phyloP scores from a whole-genome alignment of 2,888 invertebrate species.

The Chymomyza procnemis region DNA sequence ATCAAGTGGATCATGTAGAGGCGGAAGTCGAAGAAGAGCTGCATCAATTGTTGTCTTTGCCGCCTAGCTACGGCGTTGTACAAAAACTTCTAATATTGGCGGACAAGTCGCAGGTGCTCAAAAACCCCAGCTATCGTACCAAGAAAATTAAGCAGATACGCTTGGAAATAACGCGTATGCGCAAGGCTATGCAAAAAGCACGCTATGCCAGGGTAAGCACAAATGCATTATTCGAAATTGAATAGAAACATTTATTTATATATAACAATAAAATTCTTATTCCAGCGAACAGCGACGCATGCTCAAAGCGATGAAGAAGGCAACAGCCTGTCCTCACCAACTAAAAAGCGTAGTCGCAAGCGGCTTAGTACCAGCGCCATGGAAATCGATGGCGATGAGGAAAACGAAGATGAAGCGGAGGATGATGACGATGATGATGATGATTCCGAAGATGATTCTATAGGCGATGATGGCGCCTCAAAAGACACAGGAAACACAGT shows the following conservation, averaged over 20 bases:
- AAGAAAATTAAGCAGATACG: slow-evolving; percentile 82
- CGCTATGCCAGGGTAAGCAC: slow-evolving; percentile 70
- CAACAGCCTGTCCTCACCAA: slow-evolving; percentile 11
- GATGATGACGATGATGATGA: slow-evolving; percentile 57
- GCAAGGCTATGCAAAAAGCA: slow-evolving; percentile 76
- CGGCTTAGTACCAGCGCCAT: slow-evolving; percentile 48
- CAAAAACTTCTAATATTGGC: slow-evolving; percentile 81
- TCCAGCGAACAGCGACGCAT: slow-evolving; percentile 51
- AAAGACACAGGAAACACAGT: slow-evolving; percentile 63
- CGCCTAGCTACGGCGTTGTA: slow-evolving; percentile 73
- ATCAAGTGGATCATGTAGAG: slow-evolving; percentile 79
- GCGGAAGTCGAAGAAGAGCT: slow-evolving; percentile 81
- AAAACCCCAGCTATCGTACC: slow-evolving; percentile 81
- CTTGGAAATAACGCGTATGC: slow-evolving; percentile 81
- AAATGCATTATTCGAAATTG: background rate
- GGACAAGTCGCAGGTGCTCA: slow-evolving; percentile 82
- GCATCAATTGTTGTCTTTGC: slow-evolving; percentile 76
- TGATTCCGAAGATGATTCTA: slow-evolving; percentile 55
- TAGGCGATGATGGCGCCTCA: slow-evolving; percentile 66
- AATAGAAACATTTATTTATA: background rate
- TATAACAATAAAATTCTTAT: background rate
- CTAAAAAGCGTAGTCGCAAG: slow-evolving; percentile 57
- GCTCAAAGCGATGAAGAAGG: slow-evolving; percentile 72
- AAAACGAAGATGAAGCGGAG: slow-evolving; percentile 51
- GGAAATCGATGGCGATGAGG: slow-evolving; percentile 49